These are phyloP conservation scores for Pithys albifrons DNA, from an alignment of 2,113 vertebrate genomes.

Conservation along the genomic window DNA sequence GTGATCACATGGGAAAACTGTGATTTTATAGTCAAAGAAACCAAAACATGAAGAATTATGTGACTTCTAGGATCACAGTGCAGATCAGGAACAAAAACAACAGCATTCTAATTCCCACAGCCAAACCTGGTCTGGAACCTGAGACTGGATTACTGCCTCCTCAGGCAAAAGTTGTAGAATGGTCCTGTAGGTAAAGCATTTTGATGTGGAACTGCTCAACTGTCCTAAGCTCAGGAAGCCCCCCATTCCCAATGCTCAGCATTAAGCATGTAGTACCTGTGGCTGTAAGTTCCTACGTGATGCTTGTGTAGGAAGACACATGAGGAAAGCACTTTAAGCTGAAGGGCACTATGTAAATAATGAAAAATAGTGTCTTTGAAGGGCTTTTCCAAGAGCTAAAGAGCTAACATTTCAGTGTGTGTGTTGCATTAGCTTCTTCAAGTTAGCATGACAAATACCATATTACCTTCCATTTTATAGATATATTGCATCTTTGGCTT, in stretches of 20 bases:
- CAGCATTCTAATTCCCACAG: neutral
- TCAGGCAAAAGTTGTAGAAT: neutral
- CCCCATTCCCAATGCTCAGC: neutral
- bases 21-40: neutral
- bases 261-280: neutral
- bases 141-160: neutral
- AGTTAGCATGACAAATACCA: neutral
- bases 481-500: conserved; percentile 52
- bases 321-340: neutral
- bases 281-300: neutral
- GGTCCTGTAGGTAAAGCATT: neutral
- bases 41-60: neutral
- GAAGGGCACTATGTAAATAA: neutral
- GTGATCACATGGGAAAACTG: neutral
- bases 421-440: neutral
- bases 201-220: neutral
- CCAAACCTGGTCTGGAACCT: neutral
- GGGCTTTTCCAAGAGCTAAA: neutral
- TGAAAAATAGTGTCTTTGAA: neutral
- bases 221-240: neutral
- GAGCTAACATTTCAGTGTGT: neutral
- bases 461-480: conserved; percentile 67
- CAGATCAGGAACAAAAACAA: neutral
- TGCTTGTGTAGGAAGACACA: neutral
- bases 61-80: neutral